Percentiles rank a stretch among this genome's conserved stretches.
These are phyloP conservation scores for Callimorpha dominula DNA, from an alignment of 2,888 invertebrate genomes.

Conservation along the genomic window DNA sequence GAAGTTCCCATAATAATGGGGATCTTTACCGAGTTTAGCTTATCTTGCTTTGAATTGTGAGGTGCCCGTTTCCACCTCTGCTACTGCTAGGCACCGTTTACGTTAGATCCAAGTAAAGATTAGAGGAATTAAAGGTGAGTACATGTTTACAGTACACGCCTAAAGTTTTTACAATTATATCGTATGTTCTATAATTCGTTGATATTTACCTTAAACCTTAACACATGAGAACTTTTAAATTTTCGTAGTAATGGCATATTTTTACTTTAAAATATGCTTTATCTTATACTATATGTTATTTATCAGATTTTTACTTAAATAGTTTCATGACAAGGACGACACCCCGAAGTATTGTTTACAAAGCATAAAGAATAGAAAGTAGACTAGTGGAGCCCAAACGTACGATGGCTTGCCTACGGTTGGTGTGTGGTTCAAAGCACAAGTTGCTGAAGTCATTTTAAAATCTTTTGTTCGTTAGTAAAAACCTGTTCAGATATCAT, in stretches of 20 bases:
- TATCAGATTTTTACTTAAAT: slow-evolving; percentile 58
- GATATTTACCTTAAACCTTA: too few species aligned
- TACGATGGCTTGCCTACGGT: slow-evolving; percentile 59
- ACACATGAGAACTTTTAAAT: neutral
- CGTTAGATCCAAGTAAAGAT: too few species aligned
- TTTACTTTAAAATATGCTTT: slow-evolving; percentile 18
- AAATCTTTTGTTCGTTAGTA: neutral
- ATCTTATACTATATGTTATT: neutral
- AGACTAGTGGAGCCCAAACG: slow-evolving; percentile 59
- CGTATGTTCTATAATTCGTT: too few species aligned
- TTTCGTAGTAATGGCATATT: slow-evolving; percentile 2
- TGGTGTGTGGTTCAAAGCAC: slow-evolving; percentile 36
- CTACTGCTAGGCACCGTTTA: too few species aligned
- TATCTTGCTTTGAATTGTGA: too few species aligned
- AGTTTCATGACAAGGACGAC: slow-evolving; percentile 48
- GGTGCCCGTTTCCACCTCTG: too few species aligned
- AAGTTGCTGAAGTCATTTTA: slow-evolving; percentile 6
- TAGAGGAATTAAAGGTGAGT: too few species aligned
- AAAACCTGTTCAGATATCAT: neutral
- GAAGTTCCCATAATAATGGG: too few species aligned
- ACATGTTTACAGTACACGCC: too few species aligned
- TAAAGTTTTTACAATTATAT: too few species aligned
- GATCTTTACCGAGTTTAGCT: too few species aligned
- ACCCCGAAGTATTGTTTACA: slow-evolving; percentile 62
- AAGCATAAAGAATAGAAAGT: slow-evolving; percentile 69